These are phyloP conservation scores for Eupeodes latifasciatus DNA, from an alignment of 2,888 invertebrate species.

Conservation along the genomic window DNA sequence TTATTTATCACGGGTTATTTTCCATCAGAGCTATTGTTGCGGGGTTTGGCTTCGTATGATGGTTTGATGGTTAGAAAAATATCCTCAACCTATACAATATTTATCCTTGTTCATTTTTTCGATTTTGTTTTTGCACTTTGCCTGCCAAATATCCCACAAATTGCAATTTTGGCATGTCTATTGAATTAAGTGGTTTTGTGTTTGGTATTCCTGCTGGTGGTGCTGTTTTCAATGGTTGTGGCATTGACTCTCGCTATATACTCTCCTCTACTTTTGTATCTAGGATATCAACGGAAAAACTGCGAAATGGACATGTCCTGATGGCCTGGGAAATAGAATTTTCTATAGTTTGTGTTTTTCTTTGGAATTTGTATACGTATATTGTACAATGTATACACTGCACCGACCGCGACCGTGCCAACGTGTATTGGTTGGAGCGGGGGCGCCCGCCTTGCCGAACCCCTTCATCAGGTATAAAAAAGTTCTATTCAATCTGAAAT, in stretches of 20 bases:
- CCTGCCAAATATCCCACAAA: constrained; percentile 65
- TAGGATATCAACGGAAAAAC: constrained; percentile 31
- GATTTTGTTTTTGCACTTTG: neutral
- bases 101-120: neutral
- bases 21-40: neutral
- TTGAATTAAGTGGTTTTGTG: constrained; percentile 73
- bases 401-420: too few relatives aligned
- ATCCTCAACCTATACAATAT: constrained; percentile 5
- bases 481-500: neutral
- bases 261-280: neutral
- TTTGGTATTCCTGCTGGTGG: constrained; percentile 46
- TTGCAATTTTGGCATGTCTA: constrained; percentile 75
- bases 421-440: too few relatives aligned
- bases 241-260: constrained; percentile 44
- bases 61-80: neutral
- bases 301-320: constrained; percentile 62
- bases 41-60: neutral
- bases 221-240: constrained; percentile 46
- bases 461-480: neutral
- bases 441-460: neutral
- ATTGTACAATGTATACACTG: neutral
- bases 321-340: constrained; percentile 42
- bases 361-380: neutral
- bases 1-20: constrained; percentile 44
- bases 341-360: constrained; percentile 32